Evolutionary conservation across 2,113 vertebrate species (phyloP).

Genomic region (Brachyistius frenatus): DNA sequence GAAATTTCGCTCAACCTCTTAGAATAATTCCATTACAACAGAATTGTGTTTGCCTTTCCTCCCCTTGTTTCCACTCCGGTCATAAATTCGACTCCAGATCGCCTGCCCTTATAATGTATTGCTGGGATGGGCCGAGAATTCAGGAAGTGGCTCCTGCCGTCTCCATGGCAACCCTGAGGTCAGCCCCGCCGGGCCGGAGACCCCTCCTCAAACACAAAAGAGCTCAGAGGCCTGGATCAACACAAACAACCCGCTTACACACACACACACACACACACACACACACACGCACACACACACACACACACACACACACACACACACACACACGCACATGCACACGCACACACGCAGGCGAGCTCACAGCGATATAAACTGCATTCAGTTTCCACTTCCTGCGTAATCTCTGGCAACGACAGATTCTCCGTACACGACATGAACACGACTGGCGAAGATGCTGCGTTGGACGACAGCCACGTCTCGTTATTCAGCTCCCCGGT

Average conservation of each 20-base stretch:
- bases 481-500: background rate
- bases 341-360: constrained; percentile 20
- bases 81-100: constrained; percentile 21
- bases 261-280: constrained; percentile 28
- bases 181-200: constrained; percentile 78
- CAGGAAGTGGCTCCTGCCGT: constrained; percentile 81
- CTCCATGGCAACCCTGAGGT: constrained; percentile 79
- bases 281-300: constrained; percentile 25
- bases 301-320: constrained; percentile 22
- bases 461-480: background rate
- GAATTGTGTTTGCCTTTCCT: background rate
- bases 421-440: background rate
- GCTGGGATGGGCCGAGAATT: constrained; percentile 70
- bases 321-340: constrained; percentile 18
- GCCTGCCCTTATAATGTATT: constrained; percentile 45
- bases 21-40: constrained; percentile 31
- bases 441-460: background rate
- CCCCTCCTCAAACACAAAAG: constrained; percentile 83
- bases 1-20: background rate
- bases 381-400: constrained; percentile 50
- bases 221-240: constrained; percentile 74
- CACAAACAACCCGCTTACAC: constrained; percentile 68
- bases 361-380: constrained; percentile 42
- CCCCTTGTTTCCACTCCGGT: constrained; percentile 20
- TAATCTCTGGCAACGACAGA: constrained; percentile 16